Conservation (phyloP, 2,113 vertebrate species). For the Alosa alosa region DNA sequence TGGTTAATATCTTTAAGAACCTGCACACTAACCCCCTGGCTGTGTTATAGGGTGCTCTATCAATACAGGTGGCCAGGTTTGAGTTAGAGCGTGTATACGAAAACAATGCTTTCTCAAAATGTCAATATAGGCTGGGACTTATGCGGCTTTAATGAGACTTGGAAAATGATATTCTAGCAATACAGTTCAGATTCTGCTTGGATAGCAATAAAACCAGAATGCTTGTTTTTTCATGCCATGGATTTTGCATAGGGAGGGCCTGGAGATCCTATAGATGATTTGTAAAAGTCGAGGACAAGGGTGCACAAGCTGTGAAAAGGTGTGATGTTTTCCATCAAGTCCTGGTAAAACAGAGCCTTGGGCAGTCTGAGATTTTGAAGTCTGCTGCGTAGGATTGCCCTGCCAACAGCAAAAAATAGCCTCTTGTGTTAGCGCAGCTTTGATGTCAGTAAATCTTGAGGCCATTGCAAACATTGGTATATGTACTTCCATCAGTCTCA, state of each 20-base stretch:
- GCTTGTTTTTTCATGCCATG: slow-evolving; percentile 9
- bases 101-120: slow-evolving; percentile 44
- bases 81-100: slow-evolving; percentile 21
- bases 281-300: neutral
- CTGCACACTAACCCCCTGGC: neutral
- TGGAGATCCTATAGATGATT: slow-evolving; percentile 29
- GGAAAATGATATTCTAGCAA: slow-evolving; percentile 44
- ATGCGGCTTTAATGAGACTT: slow-evolving; percentile 49
- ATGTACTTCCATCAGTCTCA: neutral
- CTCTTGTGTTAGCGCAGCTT: neutral
- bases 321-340: neutral
- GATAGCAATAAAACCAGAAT: slow-evolving; percentile 40
- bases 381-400: neutral
- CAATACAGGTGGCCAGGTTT: neutral
- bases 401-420: neutral
- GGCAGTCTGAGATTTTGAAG: neutral
- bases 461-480: neutral
- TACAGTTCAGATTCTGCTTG: slow-evolving; percentile 31
- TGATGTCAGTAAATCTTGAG: neutral
- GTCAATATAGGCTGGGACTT: slow-evolving; percentile 42
- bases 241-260: slow-evolving; percentile 6
- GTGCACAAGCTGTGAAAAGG: neutral
- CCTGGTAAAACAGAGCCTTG: neutral
- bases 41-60: slow-evolving; percentile 26
- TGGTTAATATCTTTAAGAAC: neutral